Evolutionary conservation across 92 coral and sea anemone genomes (phyloP).

Genomic region (Siderastrea radians): DNA sequence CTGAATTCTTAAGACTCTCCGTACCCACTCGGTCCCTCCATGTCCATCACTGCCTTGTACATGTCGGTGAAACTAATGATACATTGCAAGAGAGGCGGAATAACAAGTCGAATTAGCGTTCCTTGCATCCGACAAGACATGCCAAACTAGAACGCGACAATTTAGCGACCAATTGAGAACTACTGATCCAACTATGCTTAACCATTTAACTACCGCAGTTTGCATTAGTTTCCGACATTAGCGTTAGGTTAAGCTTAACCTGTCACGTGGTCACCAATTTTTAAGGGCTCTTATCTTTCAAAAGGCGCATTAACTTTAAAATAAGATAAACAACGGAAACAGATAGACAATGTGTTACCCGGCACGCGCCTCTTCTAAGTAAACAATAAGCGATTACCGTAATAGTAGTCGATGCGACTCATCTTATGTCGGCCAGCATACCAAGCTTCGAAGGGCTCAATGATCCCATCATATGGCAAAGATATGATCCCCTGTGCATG

Average conservation of each 20-base stretch:
- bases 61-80: no score
- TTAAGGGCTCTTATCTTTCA: neutral
- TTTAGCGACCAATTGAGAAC: no score
- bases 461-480: constrained; percentile 89
- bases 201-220: no score
- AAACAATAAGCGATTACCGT: constrained; percentile 70
- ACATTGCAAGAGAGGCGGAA: no score
- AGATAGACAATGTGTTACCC: constrained; percentile 31
- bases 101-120: no score
- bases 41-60: no score
- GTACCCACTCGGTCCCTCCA: no score
- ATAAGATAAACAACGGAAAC: neutral
- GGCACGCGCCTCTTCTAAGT: neutral
- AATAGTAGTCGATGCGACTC: constrained; percentile 98
- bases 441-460: constrained; percentile 98
- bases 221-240: neutral
- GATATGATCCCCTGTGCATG: constrained; percentile 89
- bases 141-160: no score
- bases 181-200: neutral
- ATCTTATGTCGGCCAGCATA: constrained; percentile 82
- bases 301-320: neutral
- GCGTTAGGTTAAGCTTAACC: no score
- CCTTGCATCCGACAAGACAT: no score
- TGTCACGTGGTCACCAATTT: neutral
- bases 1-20: no score